Base-by-base conservation (phyloP, 1,140 invertebrate species). In the Dryas iulia region DNA sequence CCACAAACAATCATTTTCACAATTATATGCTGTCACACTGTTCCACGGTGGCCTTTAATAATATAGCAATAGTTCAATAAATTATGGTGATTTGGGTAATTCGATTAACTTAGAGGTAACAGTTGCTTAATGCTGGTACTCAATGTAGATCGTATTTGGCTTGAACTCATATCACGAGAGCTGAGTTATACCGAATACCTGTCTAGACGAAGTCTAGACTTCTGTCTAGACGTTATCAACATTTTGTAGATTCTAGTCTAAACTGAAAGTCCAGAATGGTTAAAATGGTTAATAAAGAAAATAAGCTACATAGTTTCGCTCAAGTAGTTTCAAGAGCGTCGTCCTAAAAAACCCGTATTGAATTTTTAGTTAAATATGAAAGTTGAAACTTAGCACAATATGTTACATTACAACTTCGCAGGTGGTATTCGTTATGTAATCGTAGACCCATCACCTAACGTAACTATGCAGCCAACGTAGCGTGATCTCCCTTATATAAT, bases 131-230 rank as follows among this genome's bases (percentile, higher is more conserved):
- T 8, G 2, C 6, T 39, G 33, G n/a, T 7, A 39, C 33, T 39
- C 5, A 39, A 39, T 39, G 33, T 14, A 2, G 33, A 70, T 70
- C 69, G 64, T 79, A 81, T 86, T 85, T 78, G 78, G 81, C 82
- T 66, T 72, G 71, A 81, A 72, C 76, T 90, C 80, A 83, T 88
- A 76, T 76, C 77, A 77, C 69, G 74, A 81, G 79, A 87, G 69
- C 75, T 70, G 73, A 78, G 78, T 82, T 83, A 82, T 72, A 81
- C 77, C 82, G 79, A 88, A 91, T 91, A 91, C 89, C 86, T 87
- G 87, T 90, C 89, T 91, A 91, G 89, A 91, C 89, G 58, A n/a
- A 62, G 87, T 89, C 87, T 89, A 89, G 87, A 89, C 87, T 71
- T 35, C 69, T 72, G 87, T 91, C 89, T 89, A 91, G 89, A 91